Base-by-base conservation (phyloP, 2,797 vertebrate genomes). In the Alauda arvensis region DNA sequence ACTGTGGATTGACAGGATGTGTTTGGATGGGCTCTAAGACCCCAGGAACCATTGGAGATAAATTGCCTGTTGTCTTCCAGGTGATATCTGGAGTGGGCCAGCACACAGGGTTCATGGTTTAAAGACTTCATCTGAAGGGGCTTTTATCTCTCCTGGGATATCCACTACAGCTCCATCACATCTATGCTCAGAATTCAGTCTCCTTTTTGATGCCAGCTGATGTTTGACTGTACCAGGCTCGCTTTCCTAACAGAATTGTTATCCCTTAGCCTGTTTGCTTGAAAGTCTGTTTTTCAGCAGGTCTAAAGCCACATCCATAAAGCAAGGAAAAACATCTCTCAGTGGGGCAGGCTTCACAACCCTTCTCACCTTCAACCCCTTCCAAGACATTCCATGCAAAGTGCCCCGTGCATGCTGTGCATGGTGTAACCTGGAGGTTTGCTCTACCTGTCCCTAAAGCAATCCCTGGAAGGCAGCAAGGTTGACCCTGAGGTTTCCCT, bases 321-420 rank as follows among this genome's bases (percentile, higher is more conserved):
- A 5, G 18, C 28, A 76, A 63, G 19, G 24, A 42, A 74, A 83
- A 91, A 2, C 52, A 56, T 25, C 3, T 15, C 8, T 59, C n/a
- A 17, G 8, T 0, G 0, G 6, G 20, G 9, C 12, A 21, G 23
- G 24, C 20, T 63, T 23, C 9, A 24, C 7, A 57, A 7, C 8
- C 23, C 15, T 31, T 46, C 29, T 76, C 43, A 52, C 26, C 57
- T 42, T 59, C 7, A 9, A 74, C 6, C 26, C 25, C 28, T 65
- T 26, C 55, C 48, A 46, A 46, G 63, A n/a, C 15, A 45, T 29
- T 45, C 37, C 72, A 34, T n/a, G 25, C 37, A 60, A 74, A 69
- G 23, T 3, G 3, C 12, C n/a, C 14, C 26, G 14, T 8, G 21
- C 42, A 9, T 26, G 14, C 39, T 61, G 48, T 29, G 3, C 39